Base-by-base conservation (phyloP, 2,797 vertebrate genomes). In the Diceros bicornis region DNA sequence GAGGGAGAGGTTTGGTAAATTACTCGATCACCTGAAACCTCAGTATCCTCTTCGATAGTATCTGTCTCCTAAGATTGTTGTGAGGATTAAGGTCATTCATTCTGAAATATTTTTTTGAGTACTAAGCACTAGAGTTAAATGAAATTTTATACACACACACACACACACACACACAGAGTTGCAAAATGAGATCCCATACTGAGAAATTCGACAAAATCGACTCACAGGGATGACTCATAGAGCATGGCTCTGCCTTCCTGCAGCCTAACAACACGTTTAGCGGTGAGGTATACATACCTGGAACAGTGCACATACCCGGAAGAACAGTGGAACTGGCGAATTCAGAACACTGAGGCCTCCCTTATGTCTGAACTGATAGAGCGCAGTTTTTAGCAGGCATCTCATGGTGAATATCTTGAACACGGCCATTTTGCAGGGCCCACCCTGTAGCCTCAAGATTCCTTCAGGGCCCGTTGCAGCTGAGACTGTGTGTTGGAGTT, bases 361-460 rank as follows among this genome's bases (percentile, higher is more conserved):
- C 88, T 77, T 29, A 0, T 1, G 0, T 10, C 8, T 12, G 81
- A 87, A 21, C 18, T 3, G 29, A 1, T 29, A 0, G 1, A 10
- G 71, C 21, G 79, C 62, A 7, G 14, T 8, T 74, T 57, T 55
- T 13, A 62, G 52, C 44, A 18, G 23, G 10, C 50, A 32, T 14
- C 34, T 62, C 34, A 7, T 25, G 69, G 79, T 37, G 32, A n/a
- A 8, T 50, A 2, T 11, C 37, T 20, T 50, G 27, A 34, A 32
- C 37, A 27, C 18, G 16, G 47, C 41, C 7, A 2, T 41, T 69
- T 7, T 17, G 29, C n/a, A 57, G 52, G 37, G 5, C 14, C 32
- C 14, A 0, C 62, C 52, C 37, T 44, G 44, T 47, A 68, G 59
- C 69, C 47, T 79, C 12, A 41, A 29, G 64, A 62, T 62, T 66